A percentile compares a stretch with the other conserved stretches of the same genome.
Conservation (phyloP, 2,797 vertebrate genomes). For the Garrulus glandarius region DNA sequence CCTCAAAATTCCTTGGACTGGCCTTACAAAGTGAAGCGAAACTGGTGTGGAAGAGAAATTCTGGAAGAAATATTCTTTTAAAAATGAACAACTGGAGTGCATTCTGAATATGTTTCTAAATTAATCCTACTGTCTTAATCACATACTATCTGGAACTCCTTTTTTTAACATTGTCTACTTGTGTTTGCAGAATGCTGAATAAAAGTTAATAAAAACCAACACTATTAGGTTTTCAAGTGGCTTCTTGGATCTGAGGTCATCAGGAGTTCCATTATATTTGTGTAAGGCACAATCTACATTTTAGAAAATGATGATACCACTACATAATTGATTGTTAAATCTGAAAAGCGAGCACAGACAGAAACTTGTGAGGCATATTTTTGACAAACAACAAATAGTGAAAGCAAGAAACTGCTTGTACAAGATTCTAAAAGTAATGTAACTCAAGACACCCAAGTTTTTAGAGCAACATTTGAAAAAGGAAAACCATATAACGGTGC, state of each 20-base stretch:
- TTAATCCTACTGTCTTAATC: background rate
- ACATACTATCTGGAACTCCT: background rate
- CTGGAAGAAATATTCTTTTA: background rate
- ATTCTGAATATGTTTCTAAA: background rate
- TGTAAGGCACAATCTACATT: background rate
- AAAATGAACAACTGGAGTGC: background rate
- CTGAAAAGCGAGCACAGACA: background rate
- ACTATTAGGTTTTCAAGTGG: background rate
- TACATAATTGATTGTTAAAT: background rate
- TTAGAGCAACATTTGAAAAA: background rate
- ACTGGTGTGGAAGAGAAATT: background rate
- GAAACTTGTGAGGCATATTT: background rate
- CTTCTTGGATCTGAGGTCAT: background rate
- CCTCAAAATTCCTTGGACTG: background rate
- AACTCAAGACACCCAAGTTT: background rate
- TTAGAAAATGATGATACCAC: background rate
- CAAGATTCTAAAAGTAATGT: background rate
- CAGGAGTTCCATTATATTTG: background rate
- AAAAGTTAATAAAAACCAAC: background rate
- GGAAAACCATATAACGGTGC: background rate
- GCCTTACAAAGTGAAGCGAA: rapidly evolving
- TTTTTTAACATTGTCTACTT: background rate
- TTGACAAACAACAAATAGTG: background rate
- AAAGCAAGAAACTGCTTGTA: background rate
- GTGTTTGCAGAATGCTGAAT: background rate